Evolutionary conservation across 2,888 invertebrate genomes (phyloP).

Genomic region (Tetanocera ferruginea): DNA sequence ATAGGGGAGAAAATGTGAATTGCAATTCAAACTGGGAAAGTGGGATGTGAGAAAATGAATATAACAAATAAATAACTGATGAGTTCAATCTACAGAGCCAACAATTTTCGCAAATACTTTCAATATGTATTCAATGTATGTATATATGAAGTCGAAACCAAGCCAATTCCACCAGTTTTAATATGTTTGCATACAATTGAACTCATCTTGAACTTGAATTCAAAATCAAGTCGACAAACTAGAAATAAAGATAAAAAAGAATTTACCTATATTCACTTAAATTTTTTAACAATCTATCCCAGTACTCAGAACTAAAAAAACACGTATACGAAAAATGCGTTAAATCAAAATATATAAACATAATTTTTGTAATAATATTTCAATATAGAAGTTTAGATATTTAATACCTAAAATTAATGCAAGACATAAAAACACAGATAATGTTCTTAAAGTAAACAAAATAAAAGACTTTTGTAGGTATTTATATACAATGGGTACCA

Average conservation of each 20-base stretch:
- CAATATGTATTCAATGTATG: neutral
- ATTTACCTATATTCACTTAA: constrained; percentile 71
- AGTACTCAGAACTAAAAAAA: constrained; percentile 71
- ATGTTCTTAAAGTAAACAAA: neutral
- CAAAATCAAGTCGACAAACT: constrained; percentile 17
- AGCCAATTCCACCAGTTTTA: neutral
- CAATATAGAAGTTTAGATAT: neutral
- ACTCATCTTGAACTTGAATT: constrained; percentile 17
- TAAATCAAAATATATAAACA: constrained; percentile 46
- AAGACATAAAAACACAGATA: constrained; percentile 1
- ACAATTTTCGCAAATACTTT: neutral
- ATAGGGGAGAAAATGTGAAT: constrained; percentile 10
- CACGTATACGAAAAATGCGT: constrained; percentile 49
- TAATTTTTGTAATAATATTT: constrained; percentile 36
- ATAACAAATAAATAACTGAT: constrained; percentile 1
- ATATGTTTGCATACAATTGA: constrained; percentile 7
- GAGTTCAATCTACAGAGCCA: constrained; percentile 27
- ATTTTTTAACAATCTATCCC: constrained; percentile 72
- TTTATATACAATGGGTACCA: neutral
- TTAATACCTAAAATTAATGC: neutral
- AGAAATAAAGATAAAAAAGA: constrained; percentile 28
- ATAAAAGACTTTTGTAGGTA: neutral
- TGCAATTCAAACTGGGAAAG: constrained; percentile 25
- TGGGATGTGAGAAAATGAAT: constrained; percentile 20
- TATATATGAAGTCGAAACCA: neutral